Conservation (phyloP, 2,797 vertebrate species). For the Tolypeutes matacus region DNA sequence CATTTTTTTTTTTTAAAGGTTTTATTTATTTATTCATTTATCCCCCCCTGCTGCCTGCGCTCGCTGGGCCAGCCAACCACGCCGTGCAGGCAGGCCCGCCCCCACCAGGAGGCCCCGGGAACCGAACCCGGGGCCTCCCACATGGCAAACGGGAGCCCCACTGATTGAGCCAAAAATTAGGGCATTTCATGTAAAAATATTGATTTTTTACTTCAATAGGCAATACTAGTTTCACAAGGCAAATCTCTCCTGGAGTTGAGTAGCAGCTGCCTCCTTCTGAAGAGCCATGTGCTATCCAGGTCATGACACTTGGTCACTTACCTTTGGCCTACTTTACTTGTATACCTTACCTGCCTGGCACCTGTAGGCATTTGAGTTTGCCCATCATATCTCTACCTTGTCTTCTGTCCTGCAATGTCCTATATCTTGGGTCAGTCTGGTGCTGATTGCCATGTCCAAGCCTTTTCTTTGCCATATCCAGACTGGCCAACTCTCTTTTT, state of each 20-base stretch:
- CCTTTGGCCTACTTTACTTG: background rate
- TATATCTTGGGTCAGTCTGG: background rate
- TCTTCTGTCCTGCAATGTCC: background rate
- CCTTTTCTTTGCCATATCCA: background rate
- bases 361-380: background rate
- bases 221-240: background rate
- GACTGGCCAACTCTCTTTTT: background rate
- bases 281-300: background rate
- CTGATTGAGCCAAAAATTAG: too few species aligned
- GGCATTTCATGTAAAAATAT: background rate
- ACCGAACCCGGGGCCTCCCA: too few species aligned
- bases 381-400: background rate
- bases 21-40: too few species aligned
- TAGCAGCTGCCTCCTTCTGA: background rate
- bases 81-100: too few species aligned
- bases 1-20: too few species aligned
- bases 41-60: too few species aligned
- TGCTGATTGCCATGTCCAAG: background rate
- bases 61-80: too few species aligned
- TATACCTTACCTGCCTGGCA: background rate
- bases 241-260: background rate
- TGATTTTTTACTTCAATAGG: background rate
- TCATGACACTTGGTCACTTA: background rate
- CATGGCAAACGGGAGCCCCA: too few species aligned
- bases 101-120: too few species aligned